These are phyloP conservation scores for Xiphorhynchus elegans DNA, from an alignment of 2,113 vertebrate genomes.

Conservation along the genomic window DNA sequence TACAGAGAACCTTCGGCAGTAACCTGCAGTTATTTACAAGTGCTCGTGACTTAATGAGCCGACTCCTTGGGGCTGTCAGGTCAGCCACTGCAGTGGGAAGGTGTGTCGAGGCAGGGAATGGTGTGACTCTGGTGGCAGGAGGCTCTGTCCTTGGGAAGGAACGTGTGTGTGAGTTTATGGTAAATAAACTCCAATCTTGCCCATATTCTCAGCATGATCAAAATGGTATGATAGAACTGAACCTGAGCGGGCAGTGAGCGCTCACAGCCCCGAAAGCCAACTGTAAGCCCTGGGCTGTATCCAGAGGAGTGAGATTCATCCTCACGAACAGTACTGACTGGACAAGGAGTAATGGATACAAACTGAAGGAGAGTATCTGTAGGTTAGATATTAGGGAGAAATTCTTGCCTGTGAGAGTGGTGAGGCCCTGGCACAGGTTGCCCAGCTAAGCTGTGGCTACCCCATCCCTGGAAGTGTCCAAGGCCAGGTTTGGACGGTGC, in stretches of 20 bases:
- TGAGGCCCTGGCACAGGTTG: background rate
- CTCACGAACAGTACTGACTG: background rate
- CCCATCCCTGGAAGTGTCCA: background rate
- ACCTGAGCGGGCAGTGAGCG: fast-evolving
- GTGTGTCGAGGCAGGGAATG: background rate
- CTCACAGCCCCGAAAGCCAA: background rate
- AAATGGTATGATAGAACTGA: background rate
- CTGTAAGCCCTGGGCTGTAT: background rate
- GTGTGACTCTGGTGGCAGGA: background rate
- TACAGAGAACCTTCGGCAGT: background rate
- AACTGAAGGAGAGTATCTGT: background rate
- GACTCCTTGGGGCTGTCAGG: background rate
- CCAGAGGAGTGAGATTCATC: background rate
- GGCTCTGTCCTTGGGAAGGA: background rate
- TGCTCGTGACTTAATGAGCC: background rate
- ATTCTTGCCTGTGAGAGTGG: background rate
- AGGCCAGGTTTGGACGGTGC: background rate
- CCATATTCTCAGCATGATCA: background rate
- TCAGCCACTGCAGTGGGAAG: background rate
- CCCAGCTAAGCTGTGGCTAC: background rate
- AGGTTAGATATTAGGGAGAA: background rate
- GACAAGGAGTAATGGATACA: background rate
- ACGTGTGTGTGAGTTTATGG: fast-evolving
- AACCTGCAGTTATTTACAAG: background rate
- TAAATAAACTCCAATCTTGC: background rate